Base-by-base conservation (phyloP, 2,113 vertebrate genomes). In the Melanerpes aurifrons region DNA sequence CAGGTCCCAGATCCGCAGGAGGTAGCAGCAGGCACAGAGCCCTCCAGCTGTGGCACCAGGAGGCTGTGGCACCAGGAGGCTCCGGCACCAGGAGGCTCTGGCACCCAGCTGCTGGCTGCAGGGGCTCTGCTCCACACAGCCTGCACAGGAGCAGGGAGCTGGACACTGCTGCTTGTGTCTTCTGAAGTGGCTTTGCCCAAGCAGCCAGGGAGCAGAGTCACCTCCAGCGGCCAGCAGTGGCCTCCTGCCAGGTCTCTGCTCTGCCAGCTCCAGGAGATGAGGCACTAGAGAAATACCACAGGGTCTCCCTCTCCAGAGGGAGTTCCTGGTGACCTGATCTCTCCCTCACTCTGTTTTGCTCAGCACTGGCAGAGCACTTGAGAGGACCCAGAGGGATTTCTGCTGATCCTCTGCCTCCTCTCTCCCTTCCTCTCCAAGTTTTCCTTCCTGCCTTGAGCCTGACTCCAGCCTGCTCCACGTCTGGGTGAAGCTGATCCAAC, bases 311-410 rank as follows among this genome's bases (percentile, higher is more conserved):
- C 3, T 82, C 92, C 73, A 8, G 81, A 91, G 95, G 95, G 90
- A 91, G 94, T 94, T 86, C 87, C 93, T 87, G 58, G 76, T 61
- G 90, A 94, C 87, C 89, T 66, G 91, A 96, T 90, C 86, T 90
- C 92, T 75, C 73, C 54, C 29, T 57, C 54, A 31, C 86, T 92
- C 18, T 94, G 81, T 94, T 96, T 92, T 90, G 83, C 92, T 95
- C 82, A 90, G 81, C 80, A 81, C 73, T 72, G 82, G 73, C 75
- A 80, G 87, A 93, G 81, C 87, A 86, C 76, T 91, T 64, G 91
- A 92, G 92, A 92, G 91, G 82, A 89, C 93, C 94, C 93, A 88
- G 59, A 75, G 94, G 93, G 80, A 94, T 94, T 94, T 72, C 82
- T 89, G 87, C 93, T 80, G 80, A 89, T 92, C 92, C 32, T 0